Conservation (phyloP, 92 coral and sea anemone genomes). For the Palythoa heliodiscus region DNA sequence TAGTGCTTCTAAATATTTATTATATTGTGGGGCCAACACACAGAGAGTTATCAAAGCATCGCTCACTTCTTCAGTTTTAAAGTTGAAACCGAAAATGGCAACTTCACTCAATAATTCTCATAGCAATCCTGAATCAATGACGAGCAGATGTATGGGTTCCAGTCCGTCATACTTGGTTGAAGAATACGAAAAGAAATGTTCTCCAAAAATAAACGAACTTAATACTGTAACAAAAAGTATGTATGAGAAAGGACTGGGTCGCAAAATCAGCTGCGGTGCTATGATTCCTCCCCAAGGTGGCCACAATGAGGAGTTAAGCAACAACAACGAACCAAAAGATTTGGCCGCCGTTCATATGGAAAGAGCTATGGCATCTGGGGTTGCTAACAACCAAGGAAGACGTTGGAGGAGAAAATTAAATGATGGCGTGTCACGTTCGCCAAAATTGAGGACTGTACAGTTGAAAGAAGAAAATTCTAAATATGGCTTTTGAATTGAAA, state of each 20-base stretch:
- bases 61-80: not conserved
- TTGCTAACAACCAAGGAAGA: constrained; percentile 74
- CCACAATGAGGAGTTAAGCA: not conserved
- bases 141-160: constrained; percentile 59
- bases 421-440: constrained; percentile 50
- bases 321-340: constrained; percentile 52
- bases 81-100: not conserved
- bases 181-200: constrained; percentile 76
- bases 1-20: not conserved
- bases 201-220: constrained; percentile 61
- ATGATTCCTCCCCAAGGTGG: constrained; percentile 54
- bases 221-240: constrained; percentile 84
- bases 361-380: constrained; percentile 77
- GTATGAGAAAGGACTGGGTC: constrained; percentile 84
- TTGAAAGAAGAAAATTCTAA: constrained; percentile 25
- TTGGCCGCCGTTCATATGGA: constrained; percentile 82
- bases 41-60: not conserved
- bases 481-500: constrained; percentile 17
- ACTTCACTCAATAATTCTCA: constrained; percentile 18
- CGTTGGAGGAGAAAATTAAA: constrained; percentile 73
- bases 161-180: constrained; percentile 63
- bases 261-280: constrained; percentile 66
- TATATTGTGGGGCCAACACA: not conserved
- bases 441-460: constrained; percentile 29
- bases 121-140: constrained; percentile 76